These are phyloP conservation scores for Mirza zaza DNA, from an alignment of 2,113 vertebrate species.

Conservation along the genomic window DNA sequence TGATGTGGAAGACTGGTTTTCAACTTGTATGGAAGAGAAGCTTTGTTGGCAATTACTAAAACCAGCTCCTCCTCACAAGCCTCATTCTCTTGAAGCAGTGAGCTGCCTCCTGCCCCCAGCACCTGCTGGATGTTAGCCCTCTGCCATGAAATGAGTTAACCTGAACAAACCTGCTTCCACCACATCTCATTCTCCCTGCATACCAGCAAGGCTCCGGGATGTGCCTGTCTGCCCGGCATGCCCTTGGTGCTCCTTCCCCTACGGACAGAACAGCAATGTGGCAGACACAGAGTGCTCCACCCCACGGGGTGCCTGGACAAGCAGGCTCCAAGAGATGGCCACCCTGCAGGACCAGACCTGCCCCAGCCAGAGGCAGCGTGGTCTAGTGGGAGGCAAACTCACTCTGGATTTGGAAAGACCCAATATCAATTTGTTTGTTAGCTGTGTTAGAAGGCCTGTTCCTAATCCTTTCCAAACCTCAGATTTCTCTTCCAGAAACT, in stretches of 20 bases:
- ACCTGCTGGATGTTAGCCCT: not conserved
- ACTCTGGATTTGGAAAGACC: not conserved
- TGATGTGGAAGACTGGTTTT: fast-evolving
- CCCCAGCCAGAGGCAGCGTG: fast-evolving
- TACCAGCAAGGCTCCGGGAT: fast-evolving
- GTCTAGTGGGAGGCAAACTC: not conserved
- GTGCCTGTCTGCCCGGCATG: too few species aligned
- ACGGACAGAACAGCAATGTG: not conserved
- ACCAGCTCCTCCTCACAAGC: fast-evolving
- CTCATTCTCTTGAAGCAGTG: not conserved
- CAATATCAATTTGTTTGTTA: not conserved
- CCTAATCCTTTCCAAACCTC: not conserved
- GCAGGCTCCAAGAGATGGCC: not conserved
- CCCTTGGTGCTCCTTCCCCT: not conserved
- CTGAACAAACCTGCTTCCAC: fast-evolving
- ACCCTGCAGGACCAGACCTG: not conserved
- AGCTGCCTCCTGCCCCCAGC: not conserved
- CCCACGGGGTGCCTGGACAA: not conserved
- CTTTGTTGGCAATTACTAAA: not conserved
- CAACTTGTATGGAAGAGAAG: too few species aligned
- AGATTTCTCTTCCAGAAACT: not conserved
- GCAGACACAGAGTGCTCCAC: not conserved
- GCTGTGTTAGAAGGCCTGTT: not conserved
- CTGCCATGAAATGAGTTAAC: fast-evolving
- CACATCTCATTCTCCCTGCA: not conserved